Evolutionary conservation across 1,140 invertebrate genomes (phyloP).

Genomic region (Chlorops oryzae): DNA sequence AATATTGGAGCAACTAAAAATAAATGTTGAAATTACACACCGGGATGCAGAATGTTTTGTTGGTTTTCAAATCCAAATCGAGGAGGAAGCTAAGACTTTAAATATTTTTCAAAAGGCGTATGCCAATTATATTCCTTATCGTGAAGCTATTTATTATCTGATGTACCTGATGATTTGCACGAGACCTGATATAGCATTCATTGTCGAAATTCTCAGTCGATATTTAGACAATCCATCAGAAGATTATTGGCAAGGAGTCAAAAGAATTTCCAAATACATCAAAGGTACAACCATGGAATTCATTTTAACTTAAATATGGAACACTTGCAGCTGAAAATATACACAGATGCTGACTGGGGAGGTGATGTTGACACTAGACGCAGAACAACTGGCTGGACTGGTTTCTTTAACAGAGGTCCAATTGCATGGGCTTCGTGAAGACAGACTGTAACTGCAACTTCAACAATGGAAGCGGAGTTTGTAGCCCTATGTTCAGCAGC

Average conservation of each 20-base stretch:
- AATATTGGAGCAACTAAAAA: not conserved
- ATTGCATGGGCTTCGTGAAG: conserved; percentile 47
- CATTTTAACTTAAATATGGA: conserved; percentile 6
- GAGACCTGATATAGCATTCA: conserved; percentile 44
- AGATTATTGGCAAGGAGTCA: conserved; percentile 30
- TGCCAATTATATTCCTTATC: not conserved
- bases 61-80: conserved; percentile 5
- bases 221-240: conserved; percentile 38
- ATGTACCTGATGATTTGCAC: conserved; percentile 40
- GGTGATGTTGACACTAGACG: conserved; percentile 33
- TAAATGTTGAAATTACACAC: not conserved
- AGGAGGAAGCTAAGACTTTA: not conserved
- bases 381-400: conserved; percentile 32
- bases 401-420: conserved; percentile 32
- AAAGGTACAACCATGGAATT: conserved; percentile 22
- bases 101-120: conserved; percentile 9
- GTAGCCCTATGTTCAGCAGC: conserved; percentile 39
- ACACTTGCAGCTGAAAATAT: conserved; percentile 19
- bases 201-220: conserved; percentile 32
- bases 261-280: conserved; percentile 37
- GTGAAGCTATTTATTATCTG: conserved; percentile 42
- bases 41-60: conserved; percentile 10
- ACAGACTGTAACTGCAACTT: conserved; percentile 47
- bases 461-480: conserved; percentile 51
- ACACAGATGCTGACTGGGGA: conserved; percentile 47